Evolutionary conservation across 2,888 invertebrate genomes (phyloP), one percentile per base, ranked within the genome.

Genomic region (Conops quadrifasciatus): DNA sequence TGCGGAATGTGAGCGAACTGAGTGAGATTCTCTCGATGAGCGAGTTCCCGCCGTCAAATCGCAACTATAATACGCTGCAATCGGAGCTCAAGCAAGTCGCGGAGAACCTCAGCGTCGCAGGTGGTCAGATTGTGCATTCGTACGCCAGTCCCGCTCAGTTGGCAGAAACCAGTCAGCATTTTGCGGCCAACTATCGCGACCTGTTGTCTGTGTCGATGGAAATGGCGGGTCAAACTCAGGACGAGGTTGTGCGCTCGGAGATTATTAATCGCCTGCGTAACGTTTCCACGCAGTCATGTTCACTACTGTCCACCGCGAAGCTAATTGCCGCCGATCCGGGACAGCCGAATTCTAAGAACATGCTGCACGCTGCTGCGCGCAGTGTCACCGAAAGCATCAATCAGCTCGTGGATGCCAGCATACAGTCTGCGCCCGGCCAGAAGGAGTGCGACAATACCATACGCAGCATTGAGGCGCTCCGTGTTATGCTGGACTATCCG

Each of bases 391-490:
- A 97, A 77, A 94, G 93, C 84, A 95, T 98, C 77, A 98, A 97
- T 84, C 90, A 93, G 78, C 87, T 98, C 74, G 93, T 97, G 2
- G 88, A 88, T 82, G 81, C 84, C 62, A 86, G 84, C 73, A 95
- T 95, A 1, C 92, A 92, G 47, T 94, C 95, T 0, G 95, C 96
- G 0, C 97, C 98, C 0, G 97, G 98, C 0, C 97, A 97, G 87
- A 95, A 94, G 84, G 98, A 98, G 83, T 98, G 98, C 86, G 96
- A 96, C 83, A 97, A 94, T 77, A 97, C 98, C 0, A 92, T 98
- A 68, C 89, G 97, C 75, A 94, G 94, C 84, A 96, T 98, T 72
- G 93, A 94, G 85, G 92, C 94, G 71, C 91, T 94, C 85, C 89
- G 92, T 24, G 92, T 94, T 1, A 88, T 97, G 73, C 88, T 98